A percentile compares a stretch with the other conserved stretches of the same genome.
Conservation (phyloP, 2,888 invertebrate species). For the Choristoneura rosaceana region DNA sequence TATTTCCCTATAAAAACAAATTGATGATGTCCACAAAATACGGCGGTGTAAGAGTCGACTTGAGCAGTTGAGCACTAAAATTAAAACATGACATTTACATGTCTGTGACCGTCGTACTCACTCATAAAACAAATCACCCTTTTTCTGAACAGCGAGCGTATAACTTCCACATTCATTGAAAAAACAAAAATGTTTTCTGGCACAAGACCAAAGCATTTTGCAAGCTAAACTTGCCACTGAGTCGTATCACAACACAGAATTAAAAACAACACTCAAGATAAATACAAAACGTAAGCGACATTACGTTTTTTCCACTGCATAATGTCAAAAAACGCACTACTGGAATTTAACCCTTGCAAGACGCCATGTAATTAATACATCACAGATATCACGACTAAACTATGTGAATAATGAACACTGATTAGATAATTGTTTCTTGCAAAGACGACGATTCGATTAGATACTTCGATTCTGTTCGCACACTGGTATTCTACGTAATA, state of each 20-base stretch:
- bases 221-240: background rate
- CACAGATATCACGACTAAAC: conserved; percentile 6
- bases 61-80: background rate
- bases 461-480: conserved; percentile 1
- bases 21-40: too few relatives aligned
- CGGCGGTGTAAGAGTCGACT: too few relatives aligned
- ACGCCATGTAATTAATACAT: conserved; percentile 10
- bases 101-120: background rate
- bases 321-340: background rate
- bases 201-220: conserved; percentile 5
- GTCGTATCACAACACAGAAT: background rate
- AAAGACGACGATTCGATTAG: conserved; percentile 9
- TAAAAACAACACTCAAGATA: conserved; percentile 3
- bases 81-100: background rate
- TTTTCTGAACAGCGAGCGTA: background rate
- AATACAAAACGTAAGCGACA: background rate
- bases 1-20: too few relatives aligned
- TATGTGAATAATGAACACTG: background rate
- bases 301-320: background rate
- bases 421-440: conserved; percentile 16
- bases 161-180: conserved; percentile 10
- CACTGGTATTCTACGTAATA: background rate
- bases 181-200: background rate
- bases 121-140: background rate
- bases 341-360: conserved; percentile 1